These are phyloP conservation scores for Paedocypris micromegethes DNA, from an alignment of 2,797 vertebrate species.

Conservation along the genomic window DNA sequence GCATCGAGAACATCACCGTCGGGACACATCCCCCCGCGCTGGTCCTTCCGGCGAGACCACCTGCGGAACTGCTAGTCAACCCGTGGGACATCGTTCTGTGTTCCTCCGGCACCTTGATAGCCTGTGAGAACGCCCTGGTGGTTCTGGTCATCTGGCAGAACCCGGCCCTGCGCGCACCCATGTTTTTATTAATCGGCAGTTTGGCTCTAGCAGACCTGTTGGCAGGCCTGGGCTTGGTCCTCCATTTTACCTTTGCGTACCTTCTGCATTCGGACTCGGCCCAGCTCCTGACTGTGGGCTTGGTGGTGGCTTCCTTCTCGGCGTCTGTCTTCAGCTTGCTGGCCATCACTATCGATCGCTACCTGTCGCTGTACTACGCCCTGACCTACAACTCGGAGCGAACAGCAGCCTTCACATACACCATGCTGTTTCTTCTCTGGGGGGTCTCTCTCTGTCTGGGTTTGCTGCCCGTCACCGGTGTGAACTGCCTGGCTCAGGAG, in stretches of 20 bases:
- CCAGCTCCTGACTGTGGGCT: slow-evolving; percentile 87
- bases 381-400: slow-evolving; percentile 97
- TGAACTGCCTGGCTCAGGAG: slow-evolving; percentile 94
- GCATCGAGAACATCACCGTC: slow-evolving; percentile 76
- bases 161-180: slow-evolving; percentile 88
- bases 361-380: slow-evolving; percentile 96
- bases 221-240: slow-evolving; percentile 88
- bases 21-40: slow-evolving; percentile 67
- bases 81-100: slow-evolving; percentile 98
- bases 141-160: slow-evolving; percentile 99
- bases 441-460: slow-evolving; percentile 88
- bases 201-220: slow-evolving; percentile 94
- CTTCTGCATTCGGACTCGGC: slow-evolving; percentile 89
- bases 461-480: slow-evolving; percentile 87
- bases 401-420: slow-evolving; percentile 93
- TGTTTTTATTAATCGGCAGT: slow-evolving; percentile 97
- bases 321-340: slow-evolving; percentile 96
- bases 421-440: slow-evolving; percentile 94
- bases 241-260: slow-evolving; percentile 95
- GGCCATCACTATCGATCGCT: slow-evolving; percentile 97
- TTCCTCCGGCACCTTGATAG: slow-evolving; percentile 92
- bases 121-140: slow-evolving; percentile 94
- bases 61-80: slow-evolving; percentile 78
- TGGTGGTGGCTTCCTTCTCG: slow-evolving; percentile 96
- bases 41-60: slow-evolving; percentile 68